Percentiles rank a stretch among this genome's conserved stretches.
These are phyloP conservation scores for Caenorhabditis remanei DNA, from an alignment of 1,140 invertebrate species.

Conservation along the genomic window DNA sequence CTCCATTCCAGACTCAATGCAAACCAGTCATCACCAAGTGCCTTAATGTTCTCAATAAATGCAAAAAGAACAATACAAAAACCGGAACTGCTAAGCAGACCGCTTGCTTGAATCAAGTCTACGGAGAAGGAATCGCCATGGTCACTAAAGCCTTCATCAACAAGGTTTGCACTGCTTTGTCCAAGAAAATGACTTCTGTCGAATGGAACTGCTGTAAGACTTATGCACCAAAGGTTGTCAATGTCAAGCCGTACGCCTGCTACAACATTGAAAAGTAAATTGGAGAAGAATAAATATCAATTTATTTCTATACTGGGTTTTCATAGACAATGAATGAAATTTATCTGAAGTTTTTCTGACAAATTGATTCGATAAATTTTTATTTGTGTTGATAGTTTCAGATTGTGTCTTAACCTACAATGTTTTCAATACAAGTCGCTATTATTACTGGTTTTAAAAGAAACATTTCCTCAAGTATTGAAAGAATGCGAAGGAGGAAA, in stretches of 20 bases:
- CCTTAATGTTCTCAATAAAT: background rate
- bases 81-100: slow-evolving; percentile 28
- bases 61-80: slow-evolving; percentile 11
- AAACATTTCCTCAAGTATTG: too few relatives aligned
- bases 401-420: too few relatives aligned
- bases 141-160: slow-evolving; percentile 34
- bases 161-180: slow-evolving; percentile 38
- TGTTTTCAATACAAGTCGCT: too few relatives aligned
- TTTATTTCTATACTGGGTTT: background rate
- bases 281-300: background rate
- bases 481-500: too few relatives aligned
- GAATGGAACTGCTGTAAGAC: slow-evolving; percentile 18
- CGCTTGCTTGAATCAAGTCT: background rate
- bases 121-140: slow-evolving; percentile 33
- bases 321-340: slow-evolving; percentile 13
- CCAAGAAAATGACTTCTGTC: slow-evolving; percentile 16
- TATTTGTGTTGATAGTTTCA: background rate
- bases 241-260: slow-evolving; percentile 15
- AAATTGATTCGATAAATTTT: background rate
- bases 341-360: background rate
- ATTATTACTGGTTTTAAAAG: too few relatives aligned
- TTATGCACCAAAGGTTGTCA: slow-evolving; percentile 41
- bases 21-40: slow-evolving; percentile 1
- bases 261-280: slow-evolving; percentile 15
- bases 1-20: slow-evolving; percentile 7